Percentiles rank a stretch among this genome's conserved stretches.
phyloP scores from a whole-genome alignment of 2,888 invertebrate genomes.

The Mythimna lalbum region DNA sequence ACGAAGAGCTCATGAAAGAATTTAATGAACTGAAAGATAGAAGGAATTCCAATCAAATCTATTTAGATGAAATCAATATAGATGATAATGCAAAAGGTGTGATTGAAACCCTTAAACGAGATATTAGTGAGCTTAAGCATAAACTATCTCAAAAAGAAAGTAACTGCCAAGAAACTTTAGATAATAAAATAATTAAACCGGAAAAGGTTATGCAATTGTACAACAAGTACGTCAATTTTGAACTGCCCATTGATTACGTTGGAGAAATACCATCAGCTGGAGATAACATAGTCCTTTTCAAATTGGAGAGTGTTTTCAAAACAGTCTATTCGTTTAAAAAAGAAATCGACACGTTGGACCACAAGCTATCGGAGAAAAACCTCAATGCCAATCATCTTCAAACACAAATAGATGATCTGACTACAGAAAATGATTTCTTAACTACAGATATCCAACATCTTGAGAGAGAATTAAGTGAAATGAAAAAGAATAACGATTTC shows the following conservation, averaged over 20 bases:
- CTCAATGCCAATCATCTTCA: slow-evolving; percentile 88
- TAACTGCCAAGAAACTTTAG: slow-evolving; percentile 66
- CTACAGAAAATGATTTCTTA: slow-evolving; percentile 87
- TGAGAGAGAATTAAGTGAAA: slow-evolving; percentile 92
- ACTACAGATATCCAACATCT: slow-evolving; percentile 86
- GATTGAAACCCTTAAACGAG: slow-evolving; percentile 87
- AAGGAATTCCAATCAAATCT: slow-evolving; percentile 75
- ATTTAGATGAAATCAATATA: slow-evolving; percentile 85
- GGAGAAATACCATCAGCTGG: slow-evolving; percentile 84
- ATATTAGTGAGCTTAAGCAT: slow-evolving; percentile 84
- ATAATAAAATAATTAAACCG: slow-evolving; percentile 77
- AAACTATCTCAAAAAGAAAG: slow-evolving; percentile 78
- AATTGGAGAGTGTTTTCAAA: slow-evolving; percentile 90
- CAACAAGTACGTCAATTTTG: slow-evolving; percentile 87
- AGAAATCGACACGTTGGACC: slow-evolving; percentile 90
- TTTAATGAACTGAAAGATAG: slow-evolving; percentile 79
- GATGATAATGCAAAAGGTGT: slow-evolving; percentile 89
- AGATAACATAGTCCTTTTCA: slow-evolving; percentile 81
- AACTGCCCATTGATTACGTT: slow-evolving; percentile 85
- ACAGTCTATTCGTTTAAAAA: slow-evolving; percentile 90
- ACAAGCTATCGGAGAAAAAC: slow-evolving; percentile 90
- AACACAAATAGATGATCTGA: slow-evolving; percentile 90
- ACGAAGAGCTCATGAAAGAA: slow-evolving; percentile 81
- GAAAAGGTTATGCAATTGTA: slow-evolving; percentile 85
- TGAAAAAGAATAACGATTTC: slow-evolving; percentile 93